Base-by-base conservation (phyloP, 2,888 invertebrate species). In the Sminthurinus aureus region DNA sequence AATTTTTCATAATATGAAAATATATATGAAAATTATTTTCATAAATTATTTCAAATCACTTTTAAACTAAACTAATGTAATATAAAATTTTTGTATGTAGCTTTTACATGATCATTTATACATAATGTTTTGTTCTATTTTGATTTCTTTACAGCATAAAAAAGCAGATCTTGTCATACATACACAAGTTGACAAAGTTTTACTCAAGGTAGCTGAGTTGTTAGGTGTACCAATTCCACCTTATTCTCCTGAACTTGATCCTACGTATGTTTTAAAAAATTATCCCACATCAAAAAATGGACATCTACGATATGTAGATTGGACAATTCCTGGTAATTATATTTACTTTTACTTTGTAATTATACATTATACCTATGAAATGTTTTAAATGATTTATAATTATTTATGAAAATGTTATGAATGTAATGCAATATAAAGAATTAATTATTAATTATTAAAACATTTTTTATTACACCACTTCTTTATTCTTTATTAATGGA, bases 111-210 rank as follows among this genome's bases (percentile, higher is more conserved):
- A n/a, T n/a, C n/a, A n/a, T n/a, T n/a, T n/a, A n/a, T n/a, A 4
- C 67, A 67, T 67, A 4, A 20, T 67, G 64, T 12, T 12, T n/a
- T n/a, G n/a, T n/a, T n/a, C n/a, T n/a, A n/a, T 52, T 52, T 52
- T 84, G 24, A 26, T 24, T n/a, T 85, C 11, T 88, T 92, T 92
- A 73, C 90, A 96, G 96, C 97, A 98, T 90, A 95, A 95, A 90
- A 96, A 96, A 91, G 96, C 97, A 38, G 95, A 97, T 90, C 91
- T 98, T 84, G 92, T 95, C 77, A 96, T 98, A 87, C 94, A 96
- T 89, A 93, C 95, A 20, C 98, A 96, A 91, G 96, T 98, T 0
- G 98, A 98, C 90, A 93, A 94, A 83, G 93, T 98, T 77, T 91
- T 97, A 89, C 91, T 92, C 84, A 93, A 93, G 89, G 92, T 97